phyloP scores from a whole-genome alignment of 2,888 invertebrate genomes.

The Heliconius hortense region DNA sequence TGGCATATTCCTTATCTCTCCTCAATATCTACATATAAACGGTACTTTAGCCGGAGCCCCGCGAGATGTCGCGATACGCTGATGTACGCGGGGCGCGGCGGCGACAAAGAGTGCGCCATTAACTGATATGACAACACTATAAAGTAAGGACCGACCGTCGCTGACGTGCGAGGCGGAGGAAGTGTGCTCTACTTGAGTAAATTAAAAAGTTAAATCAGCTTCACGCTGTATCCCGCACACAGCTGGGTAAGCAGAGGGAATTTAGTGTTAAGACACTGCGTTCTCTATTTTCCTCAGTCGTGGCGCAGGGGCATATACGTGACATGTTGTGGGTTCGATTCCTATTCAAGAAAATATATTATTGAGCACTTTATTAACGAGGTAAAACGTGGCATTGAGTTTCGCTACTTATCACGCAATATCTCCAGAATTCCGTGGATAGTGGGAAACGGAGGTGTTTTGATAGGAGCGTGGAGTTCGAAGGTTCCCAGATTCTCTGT shows the following conservation, averaged over 20 bases:
- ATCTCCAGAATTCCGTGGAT: too few relatives aligned
- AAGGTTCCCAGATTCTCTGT: too few relatives aligned
- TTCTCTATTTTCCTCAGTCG: too few relatives aligned
- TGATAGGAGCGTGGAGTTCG: too few relatives aligned
- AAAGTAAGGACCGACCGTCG: conserved; percentile 72
- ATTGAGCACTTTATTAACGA: too few relatives aligned
- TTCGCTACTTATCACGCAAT: too few relatives aligned
- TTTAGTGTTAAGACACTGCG: neutral
- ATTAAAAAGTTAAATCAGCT: neutral
- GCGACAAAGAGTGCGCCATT: conserved; percentile 70
- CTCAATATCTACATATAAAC: conserved; percentile 23
- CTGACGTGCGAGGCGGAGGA: conserved; percentile 50
- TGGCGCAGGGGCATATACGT: too few relatives aligned
- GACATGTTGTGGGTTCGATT: too few relatives aligned
- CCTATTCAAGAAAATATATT: too few relatives aligned
- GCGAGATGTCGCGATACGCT: conserved; percentile 56
- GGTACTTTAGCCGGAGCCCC: conserved; percentile 18
- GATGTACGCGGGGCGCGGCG: conserved; percentile 52
- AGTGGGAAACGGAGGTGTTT: too few relatives aligned
- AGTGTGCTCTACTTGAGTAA: conserved; percentile 55
- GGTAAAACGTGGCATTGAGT: too few relatives aligned
- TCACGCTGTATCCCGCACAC: neutral
- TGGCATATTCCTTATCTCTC: neutral
- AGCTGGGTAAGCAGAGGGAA: neutral
- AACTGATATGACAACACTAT: conserved; percentile 77